phyloP scores from a whole-genome alignment of 2,888 invertebrate species.

The Coelogynopora nodosa region DNA sequence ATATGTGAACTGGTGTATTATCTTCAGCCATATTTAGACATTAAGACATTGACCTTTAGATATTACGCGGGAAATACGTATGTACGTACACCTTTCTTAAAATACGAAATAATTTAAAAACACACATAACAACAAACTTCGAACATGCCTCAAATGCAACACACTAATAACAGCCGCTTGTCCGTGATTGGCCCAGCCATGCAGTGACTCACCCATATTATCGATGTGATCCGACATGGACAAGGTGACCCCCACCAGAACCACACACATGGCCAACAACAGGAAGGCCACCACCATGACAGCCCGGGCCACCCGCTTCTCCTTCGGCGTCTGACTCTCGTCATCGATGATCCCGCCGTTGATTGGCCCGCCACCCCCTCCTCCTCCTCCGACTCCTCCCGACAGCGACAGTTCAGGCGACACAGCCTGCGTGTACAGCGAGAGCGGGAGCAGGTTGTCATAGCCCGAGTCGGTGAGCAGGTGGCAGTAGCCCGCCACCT shows the following conservation, averaged over 20 bases:
- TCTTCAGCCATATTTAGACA: no score
- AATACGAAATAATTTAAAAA: no score
- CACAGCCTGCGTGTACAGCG: background rate
- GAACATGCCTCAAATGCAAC: no score
- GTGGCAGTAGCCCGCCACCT: background rate
- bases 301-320: slow-evolving; percentile 66
- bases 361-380: background rate
- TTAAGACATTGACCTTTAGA: no score
- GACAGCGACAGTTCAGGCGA: background rate
- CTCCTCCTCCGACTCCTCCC: background rate
- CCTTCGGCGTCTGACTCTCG: slow-evolving; percentile 48
- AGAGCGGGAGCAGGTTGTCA: background rate
- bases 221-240: slow-evolving; percentile 91
- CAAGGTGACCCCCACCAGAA: slow-evolving; percentile 82
- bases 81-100: no score
- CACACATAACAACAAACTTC: no score
- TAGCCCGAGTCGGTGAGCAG: background rate
- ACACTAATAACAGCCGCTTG: no score
- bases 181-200: no score
- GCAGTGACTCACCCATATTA: slow-evolving; percentile 87
- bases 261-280: slow-evolving; percentile 78
- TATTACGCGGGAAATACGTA: no score
- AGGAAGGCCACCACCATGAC: slow-evolving; percentile 85
- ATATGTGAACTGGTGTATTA: no score
- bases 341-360: background rate